Evolutionary conservation across 30 jellyfish, hydroid and myxozoan genomes (phyloP).

Genomic region (Pelagia noctiluca): DNA sequence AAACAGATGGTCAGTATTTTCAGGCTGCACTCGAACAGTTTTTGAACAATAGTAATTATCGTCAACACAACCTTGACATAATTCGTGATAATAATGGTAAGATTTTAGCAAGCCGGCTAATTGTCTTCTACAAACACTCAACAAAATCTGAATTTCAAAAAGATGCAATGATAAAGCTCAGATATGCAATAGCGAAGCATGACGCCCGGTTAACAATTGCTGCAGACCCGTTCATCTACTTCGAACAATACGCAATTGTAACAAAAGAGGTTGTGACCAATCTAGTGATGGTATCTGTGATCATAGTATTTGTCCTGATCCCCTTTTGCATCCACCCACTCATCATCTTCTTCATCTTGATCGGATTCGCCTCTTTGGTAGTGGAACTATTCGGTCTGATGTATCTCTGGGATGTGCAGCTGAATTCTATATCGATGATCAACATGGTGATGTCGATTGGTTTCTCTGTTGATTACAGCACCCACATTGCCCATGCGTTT

Average conservation of each 20-base stretch:
- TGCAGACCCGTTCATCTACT: slow-evolving; percentile 71
- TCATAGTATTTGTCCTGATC: slow-evolving; percentile 71
- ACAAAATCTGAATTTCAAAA: slow-evolving; percentile 74
- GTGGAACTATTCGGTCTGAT: too few relatives aligned
- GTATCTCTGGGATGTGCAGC: slow-evolving; percentile 90
- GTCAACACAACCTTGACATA: slow-evolving; percentile 60
- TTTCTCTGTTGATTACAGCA: too few relatives aligned
- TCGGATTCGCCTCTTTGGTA: slow-evolving; percentile 68
- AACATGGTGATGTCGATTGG: too few relatives aligned
- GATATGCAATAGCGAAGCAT: slow-evolving; percentile 46
- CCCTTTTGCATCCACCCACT: too few relatives aligned
- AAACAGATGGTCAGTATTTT: slow-evolving; percentile 28
- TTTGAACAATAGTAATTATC: slow-evolving; percentile 14
- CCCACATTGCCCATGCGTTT: too few relatives aligned
- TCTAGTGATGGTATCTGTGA: slow-evolving; percentile 55
- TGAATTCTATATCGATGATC: too few relatives aligned
- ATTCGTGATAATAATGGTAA: slow-evolving; percentile 12
- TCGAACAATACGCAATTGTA: slow-evolving; percentile 87
- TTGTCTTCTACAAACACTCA: slow-evolving; percentile 59
- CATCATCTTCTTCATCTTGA: slow-evolving; percentile 55
- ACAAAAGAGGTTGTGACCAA: slow-evolving; percentile 67
- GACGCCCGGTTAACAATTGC: slow-evolving; percentile 26
- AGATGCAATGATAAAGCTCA: slow-evolving; percentile 78
- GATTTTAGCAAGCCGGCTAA: slow-evolving; percentile 76
- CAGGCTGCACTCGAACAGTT: background rate